Evolutionary conservation across 64 coral and sea anemone genomes (phyloP).

Genomic region (Pachyseris speciosa): DNA sequence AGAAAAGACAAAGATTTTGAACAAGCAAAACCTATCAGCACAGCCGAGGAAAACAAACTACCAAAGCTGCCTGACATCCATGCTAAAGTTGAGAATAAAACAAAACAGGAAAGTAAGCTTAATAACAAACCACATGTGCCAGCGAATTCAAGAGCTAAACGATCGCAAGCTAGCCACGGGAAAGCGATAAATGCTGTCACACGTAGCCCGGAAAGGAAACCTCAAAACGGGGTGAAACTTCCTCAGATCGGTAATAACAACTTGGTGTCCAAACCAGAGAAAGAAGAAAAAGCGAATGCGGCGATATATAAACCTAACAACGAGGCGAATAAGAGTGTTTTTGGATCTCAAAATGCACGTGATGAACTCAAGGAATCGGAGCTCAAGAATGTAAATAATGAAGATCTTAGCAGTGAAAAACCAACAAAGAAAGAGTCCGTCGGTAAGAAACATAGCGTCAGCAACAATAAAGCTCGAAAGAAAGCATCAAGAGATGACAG

Average conservation of each 20-base stretch:
- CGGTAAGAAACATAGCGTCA: background rate
- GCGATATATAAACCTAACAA: background rate
- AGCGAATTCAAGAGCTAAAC: background rate
- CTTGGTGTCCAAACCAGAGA: conserved; percentile 45
- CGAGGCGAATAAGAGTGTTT: background rate
- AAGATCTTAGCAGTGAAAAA: background rate
- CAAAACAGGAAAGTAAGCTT: background rate
- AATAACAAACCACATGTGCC: background rate
- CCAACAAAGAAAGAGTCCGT: background rate
- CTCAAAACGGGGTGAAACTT: background rate
- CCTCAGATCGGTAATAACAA: conserved; percentile 60
- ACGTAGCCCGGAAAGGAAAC: background rate
- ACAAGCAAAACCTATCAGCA: background rate
- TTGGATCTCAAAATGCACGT: background rate
- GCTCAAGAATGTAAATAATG: background rate
- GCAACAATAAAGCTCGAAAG: background rate
- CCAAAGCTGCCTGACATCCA: conserved; percentile 18
- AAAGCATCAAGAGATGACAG: conserved; percentile 24
- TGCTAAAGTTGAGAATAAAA: conserved; percentile 21
- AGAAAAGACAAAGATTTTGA: conserved; percentile 29
- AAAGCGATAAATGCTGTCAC: background rate
- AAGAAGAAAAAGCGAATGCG: conserved; percentile 25
- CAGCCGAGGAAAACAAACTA: conserved; percentile 18
- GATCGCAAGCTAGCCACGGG: background rate
- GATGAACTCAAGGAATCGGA: background rate